Evolutionary conservation across 1,140 invertebrate species (phyloP), one percentile per base, ranked within the genome.

Genomic region (Megathymus violae): DNA sequence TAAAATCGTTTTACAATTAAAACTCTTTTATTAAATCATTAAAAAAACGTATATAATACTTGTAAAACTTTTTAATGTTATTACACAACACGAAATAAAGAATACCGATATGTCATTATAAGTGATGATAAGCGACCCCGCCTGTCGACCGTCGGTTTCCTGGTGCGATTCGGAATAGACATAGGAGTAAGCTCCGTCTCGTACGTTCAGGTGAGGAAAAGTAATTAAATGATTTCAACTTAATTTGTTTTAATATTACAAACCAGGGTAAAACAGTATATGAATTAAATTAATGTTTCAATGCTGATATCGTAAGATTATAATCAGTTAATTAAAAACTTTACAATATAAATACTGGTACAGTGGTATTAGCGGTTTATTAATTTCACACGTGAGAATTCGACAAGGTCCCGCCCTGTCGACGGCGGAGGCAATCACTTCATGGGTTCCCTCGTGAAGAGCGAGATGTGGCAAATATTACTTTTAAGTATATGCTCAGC

Each of bases 321-420:
- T 52, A 52, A 52, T 52, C 38, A 41, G 15, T 41, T 27, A 27
- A 31, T 48, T 31, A 7, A 11, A 48, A 48, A 17, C 3, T 22
- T 52, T 22, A 41, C 34, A 38, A 40, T 52, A 52, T 52, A 52
- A 41, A 52, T 41, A 13, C 36, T 40, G 36, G 34, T 41, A 38
- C 36, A 40, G 17, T 54, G 36, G 36, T 25, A 40, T 38, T 54
- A 54, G 11, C 19, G 15, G 7, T 41, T 36, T 19, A 41, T 11
- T 41, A 54, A 54, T 54, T 54, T 54, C 50, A 54, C 50, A 54
- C 14, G 4, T 11, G 46, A 40, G 19, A 7, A 54, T 54, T 38
- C 5, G 19, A 56, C 51, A 31, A 56, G 51, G 36, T 56, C 19
- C 38, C 27, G 19, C 15, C 43, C 15, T 50, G 46, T 48, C 15